phyloP scores from a whole-genome alignment of 2,888 invertebrate species.

The Ariolimax columbianus region DNA sequence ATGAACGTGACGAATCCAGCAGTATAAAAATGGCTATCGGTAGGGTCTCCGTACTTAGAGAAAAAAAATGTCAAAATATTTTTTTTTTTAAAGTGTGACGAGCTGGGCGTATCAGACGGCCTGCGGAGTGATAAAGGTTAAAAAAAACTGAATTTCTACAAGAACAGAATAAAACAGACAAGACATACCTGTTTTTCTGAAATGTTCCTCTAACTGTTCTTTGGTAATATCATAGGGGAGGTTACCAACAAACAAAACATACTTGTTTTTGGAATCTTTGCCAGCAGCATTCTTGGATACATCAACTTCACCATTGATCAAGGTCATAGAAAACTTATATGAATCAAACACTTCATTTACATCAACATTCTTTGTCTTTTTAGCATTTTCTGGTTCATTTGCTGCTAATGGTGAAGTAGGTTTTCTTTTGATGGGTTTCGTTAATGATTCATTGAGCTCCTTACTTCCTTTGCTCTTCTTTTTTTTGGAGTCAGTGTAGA shows the following conservation, averaged over 20 bases:
- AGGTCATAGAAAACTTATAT: conserved; percentile 46
- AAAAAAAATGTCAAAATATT: too few species aligned
- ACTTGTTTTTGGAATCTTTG: conserved; percentile 60
- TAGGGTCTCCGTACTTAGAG: too few species aligned
- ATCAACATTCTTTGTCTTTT: conserved; percentile 18
- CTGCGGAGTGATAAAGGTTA: too few species aligned
- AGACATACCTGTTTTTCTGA: conserved; percentile 69
- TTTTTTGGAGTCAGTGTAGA: conserved; percentile 16
- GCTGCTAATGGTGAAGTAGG: background rate
- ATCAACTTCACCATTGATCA: conserved; percentile 46
- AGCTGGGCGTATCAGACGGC: too few species aligned
- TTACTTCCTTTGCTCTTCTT: conserved; percentile 38
- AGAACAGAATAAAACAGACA: background rate
- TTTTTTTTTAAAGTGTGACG: too few species aligned
- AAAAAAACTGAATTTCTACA: too few species aligned
- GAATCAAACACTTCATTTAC: conserved; percentile 42
- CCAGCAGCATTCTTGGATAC: conserved; percentile 3
- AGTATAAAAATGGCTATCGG: too few species aligned
- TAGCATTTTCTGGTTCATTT: conserved; percentile 16
- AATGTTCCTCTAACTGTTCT: conserved; percentile 73
- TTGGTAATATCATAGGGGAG: conserved; percentile 68
- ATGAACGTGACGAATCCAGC: too few species aligned
- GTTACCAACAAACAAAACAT: conserved; percentile 73
- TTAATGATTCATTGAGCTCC: conserved; percentile 11
- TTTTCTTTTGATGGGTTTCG: conserved; percentile 29